Conservation (phyloP, 2,113 vertebrate genomes). For the Thunnus thynnus region DNA sequence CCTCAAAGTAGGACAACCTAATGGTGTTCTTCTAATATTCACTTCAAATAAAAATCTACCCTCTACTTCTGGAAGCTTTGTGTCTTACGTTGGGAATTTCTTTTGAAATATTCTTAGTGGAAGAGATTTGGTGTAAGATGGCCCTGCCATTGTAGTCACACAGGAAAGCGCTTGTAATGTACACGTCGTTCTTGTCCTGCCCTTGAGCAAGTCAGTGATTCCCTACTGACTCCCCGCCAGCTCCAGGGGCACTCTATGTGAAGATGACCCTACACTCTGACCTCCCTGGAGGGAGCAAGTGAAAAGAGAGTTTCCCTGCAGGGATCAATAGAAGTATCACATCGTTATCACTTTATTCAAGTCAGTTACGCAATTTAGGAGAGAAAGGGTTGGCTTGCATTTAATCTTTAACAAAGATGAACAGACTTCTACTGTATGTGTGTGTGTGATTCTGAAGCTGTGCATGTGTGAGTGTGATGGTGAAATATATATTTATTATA, state of each 20-base stretch:
- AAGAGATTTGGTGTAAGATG: conserved; percentile 31
- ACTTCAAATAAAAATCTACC: conserved; percentile 46
- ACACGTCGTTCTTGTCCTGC: conserved; percentile 47
- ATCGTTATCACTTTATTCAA: conserved; percentile 42
- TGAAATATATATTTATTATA: background rate
- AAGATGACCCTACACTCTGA: conserved; percentile 66
- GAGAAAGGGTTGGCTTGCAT: conserved; percentile 24
- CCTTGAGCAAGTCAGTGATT: conserved; percentile 69
- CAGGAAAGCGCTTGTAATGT: conserved; percentile 37
- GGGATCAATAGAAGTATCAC: conserved; percentile 62
- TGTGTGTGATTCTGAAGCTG: background rate
- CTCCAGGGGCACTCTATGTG: conserved; percentile 53
- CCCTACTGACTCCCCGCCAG: conserved; percentile 56
- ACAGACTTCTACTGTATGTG: background rate
- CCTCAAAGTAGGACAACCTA: conserved; percentile 50
- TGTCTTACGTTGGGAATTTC: conserved; percentile 36
- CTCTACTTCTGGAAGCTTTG: conserved; percentile 11
- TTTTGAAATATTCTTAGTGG: conserved; percentile 54
- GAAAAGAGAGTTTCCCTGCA: conserved; percentile 63
- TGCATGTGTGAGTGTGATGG: background rate
- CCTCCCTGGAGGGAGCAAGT: conserved; percentile 59
- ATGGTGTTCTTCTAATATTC: conserved; percentile 45
- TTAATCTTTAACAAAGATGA: conserved; percentile 49
- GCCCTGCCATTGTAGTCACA: conserved; percentile 13
- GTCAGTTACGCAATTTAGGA: conserved; percentile 41